phyloP scores from a whole-genome alignment of 2,888 invertebrate species.

The Meiosimyza decipiens region DNA sequence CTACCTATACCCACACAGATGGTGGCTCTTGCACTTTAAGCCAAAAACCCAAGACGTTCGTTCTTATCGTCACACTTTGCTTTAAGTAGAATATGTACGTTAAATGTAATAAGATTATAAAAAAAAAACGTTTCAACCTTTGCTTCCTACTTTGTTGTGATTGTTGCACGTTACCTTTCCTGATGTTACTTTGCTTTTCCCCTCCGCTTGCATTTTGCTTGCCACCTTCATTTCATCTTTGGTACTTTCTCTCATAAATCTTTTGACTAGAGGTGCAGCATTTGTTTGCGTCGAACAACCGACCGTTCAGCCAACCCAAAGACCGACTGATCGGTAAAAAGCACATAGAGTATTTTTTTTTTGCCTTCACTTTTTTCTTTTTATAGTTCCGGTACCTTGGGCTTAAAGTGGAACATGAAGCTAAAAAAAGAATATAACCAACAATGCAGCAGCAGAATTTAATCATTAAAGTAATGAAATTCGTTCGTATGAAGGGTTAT shows the following conservation, averaged over 20 bases:
- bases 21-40: background rate
- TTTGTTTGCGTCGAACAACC: constrained; percentile 35
- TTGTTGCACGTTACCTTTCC: no score
- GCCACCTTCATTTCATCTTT: constrained; percentile 1
- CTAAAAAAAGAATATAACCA: constrained; percentile 8
- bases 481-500: constrained; percentile 4
- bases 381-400: constrained; percentile 1
- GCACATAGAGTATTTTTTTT: background rate
- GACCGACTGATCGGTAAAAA: background rate
- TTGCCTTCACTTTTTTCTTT: background rate
- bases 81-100: background rate
- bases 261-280: constrained; percentile 35
- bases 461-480: constrained; percentile 4
- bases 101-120: background rate
- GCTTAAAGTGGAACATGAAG: constrained; percentile 25
- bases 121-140: no score
- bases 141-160: no score
- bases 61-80: background rate
- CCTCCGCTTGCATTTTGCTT: background rate
- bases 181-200: background rate
- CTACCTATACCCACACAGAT: background rate
- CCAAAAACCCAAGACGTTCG: constrained; percentile 9
- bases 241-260: constrained; percentile 33
- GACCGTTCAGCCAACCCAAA: constrained; percentile 1
- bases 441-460: background rate